Percentiles rank a stretch among this genome's conserved stretches.
phyloP scores from a whole-genome alignment of 2,888 invertebrate genomes.

The Eupithecia dodoneata region DNA sequence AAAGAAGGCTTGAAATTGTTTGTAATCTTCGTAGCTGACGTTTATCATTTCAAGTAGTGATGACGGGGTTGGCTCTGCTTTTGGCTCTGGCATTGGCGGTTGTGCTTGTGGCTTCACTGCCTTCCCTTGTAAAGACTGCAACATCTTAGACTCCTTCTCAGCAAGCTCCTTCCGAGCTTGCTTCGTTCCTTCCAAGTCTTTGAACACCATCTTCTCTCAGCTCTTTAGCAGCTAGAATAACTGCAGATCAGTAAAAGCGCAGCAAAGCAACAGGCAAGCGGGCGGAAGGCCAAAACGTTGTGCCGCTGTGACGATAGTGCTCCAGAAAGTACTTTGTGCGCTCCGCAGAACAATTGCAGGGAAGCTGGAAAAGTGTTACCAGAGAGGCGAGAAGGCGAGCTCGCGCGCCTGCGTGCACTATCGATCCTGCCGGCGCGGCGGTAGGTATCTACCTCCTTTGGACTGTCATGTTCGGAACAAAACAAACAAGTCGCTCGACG shows the following conservation, averaged over 20 bases:
- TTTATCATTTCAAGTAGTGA: background rate
- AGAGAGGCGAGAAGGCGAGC: background rate
- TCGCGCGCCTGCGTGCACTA: conserved; percentile 1
- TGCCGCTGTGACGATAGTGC: background rate
- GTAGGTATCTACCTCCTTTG: background rate
- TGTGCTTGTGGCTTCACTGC: background rate
- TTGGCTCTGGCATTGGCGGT: background rate
- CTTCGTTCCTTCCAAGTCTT: background rate
- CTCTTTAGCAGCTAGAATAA: background rate
- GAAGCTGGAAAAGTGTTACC: background rate
- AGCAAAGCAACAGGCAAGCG: conserved; percentile 4
- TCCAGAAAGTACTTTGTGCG: background rate
- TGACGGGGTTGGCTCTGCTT: background rate
- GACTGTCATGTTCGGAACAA: background rate
- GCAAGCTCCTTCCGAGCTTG: conserved; percentile 1
- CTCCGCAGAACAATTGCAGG: background rate
- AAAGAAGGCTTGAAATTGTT: background rate
- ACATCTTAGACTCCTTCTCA: background rate
- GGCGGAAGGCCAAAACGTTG: background rate
- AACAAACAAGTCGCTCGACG: conserved; percentile 1
- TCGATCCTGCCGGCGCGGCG: background rate
- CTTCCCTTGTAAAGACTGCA: background rate
- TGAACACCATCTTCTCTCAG: background rate
- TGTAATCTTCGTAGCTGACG: background rate
- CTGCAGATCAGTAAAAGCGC: background rate